A percentile compares a stretch with the other conserved stretches of the same genome.
These are phyloP conservation scores for Peromyscus nudipes DNA, from an alignment of 2,797 vertebrate genomes.

Conservation along the genomic window DNA sequence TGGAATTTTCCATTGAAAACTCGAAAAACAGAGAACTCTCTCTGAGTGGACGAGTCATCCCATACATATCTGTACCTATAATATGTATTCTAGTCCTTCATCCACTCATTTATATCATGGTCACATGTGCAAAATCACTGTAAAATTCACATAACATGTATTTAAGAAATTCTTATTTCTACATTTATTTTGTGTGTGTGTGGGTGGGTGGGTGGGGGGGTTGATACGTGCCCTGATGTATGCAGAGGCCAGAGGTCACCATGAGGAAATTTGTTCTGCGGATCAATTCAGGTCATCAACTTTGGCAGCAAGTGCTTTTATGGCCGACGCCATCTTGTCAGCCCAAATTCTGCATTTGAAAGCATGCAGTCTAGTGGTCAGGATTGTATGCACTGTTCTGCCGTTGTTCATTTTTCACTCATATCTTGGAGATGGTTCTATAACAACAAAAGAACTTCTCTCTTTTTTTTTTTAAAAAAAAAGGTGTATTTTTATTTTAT, in stretches of 20 bases:
- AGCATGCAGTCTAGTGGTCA: neutral
- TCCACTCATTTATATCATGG: neutral
- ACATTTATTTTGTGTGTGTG: neutral
- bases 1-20: conserved; percentile 31
- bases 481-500: neutral
- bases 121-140: neutral
- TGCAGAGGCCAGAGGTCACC: neutral
- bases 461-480: too few species aligned
- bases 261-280: neutral
- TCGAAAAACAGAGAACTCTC: neutral
- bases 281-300: neutral
- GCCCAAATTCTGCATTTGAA: neutral
- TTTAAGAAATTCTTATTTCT: neutral
- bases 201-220: neutral
- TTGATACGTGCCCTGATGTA: neutral
- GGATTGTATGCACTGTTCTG: neutral
- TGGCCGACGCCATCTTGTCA: neutral
- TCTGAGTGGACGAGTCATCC: neutral
- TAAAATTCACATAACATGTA: neutral
- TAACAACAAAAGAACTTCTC: neutral
- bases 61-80: neutral
- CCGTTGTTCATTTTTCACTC: neutral
- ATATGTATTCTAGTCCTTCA: neutral
- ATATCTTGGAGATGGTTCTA: neutral
- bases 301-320: neutral